Evolutionary conservation across 2,113 vertebrate species (phyloP), one percentile per base, ranked within the genome.

Genomic region (Ifrita kowaldi): DNA sequence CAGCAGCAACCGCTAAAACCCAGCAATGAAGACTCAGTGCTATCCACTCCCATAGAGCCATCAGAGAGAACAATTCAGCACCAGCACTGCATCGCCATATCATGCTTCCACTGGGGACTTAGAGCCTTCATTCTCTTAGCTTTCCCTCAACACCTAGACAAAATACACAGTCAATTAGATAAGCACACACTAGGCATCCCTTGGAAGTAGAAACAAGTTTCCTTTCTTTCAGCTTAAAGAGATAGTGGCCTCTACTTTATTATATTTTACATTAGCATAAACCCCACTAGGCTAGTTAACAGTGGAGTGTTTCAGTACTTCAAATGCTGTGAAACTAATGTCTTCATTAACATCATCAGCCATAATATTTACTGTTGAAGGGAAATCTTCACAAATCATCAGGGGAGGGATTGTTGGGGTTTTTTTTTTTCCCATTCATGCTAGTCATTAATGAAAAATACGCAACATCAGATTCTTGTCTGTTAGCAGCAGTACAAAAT

Each of bases 1-100:
- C 97, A 98, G 98, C 97, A 98, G 98, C 97, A 94, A 98, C 98
- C 1, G 98, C 98, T 97, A 98, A 97, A 97, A 99, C 98, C 99
- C 99, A 99, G 99, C 99, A 99, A 98, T 99, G 99, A 97, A 99
- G 98, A 99, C 99, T 98, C 98, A 99, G 98, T 96, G 98, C 98
- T 98, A 99, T 97, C 97, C 99, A 98, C 97, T 99, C 98, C 99
- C 99, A 99, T 99, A 98, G 98, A 99, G 99, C 99, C 99, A 99
- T 99, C 98, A 99, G 99, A 99, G 98, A 98, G 98, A 98, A 92
- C 98, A 98, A 98, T 99, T 99, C 98, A 98, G 98, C 98, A 98
- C 97, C 98, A 97, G 97, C 98, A 98, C 97, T 98, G 98, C 98
- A 98, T 97, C 97, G 97, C 98, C 98, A 98, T 98, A 98, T 98